Percentiles rank a stretch among this genome's conserved stretches.
Conservation (phyloP, 2,797 vertebrate species). For the Danio choprae region DNA sequence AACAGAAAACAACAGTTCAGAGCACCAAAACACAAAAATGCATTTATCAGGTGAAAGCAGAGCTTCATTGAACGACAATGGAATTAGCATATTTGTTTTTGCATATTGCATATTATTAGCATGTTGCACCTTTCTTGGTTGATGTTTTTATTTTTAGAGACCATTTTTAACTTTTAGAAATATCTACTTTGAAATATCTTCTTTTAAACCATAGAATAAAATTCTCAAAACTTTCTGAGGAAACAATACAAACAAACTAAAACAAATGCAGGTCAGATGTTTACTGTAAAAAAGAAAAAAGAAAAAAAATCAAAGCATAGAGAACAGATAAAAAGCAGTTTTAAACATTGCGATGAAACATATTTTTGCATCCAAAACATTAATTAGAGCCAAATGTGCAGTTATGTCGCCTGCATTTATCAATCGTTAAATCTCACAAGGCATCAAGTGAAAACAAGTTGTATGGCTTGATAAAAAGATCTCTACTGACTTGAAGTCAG, state of each 20-base stretch:
- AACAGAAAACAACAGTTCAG: slow-evolving; percentile 34
- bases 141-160: no score
- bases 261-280: no score
- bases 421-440: slow-evolving; percentile 42
- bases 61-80: neutral
- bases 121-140: no score
- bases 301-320: neutral
- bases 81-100: neutral
- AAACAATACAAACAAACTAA: no score
- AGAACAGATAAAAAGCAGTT: slow-evolving; percentile 7
- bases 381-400: slow-evolving; percentile 30
- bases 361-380: slow-evolving; percentile 43
- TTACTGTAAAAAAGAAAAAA: neutral
- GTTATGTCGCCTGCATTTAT: slow-evolving; percentile 41
- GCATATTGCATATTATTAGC: no score
- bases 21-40: slow-evolving; percentile 9
- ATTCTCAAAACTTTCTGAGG: no score
- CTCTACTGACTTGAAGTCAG: slow-evolving; percentile 49
- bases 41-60: slow-evolving; percentile 7
- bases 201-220: no score
- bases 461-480: slow-evolving; percentile 39
- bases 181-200: no score
- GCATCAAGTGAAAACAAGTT: slow-evolving; percentile 30
- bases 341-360: slow-evolving; percentile 30
- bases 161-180: no score